These are phyloP conservation scores for Atta cephalotes DNA, from an alignment of 1,140 invertebrate genomes.

Conservation along the genomic window DNA sequence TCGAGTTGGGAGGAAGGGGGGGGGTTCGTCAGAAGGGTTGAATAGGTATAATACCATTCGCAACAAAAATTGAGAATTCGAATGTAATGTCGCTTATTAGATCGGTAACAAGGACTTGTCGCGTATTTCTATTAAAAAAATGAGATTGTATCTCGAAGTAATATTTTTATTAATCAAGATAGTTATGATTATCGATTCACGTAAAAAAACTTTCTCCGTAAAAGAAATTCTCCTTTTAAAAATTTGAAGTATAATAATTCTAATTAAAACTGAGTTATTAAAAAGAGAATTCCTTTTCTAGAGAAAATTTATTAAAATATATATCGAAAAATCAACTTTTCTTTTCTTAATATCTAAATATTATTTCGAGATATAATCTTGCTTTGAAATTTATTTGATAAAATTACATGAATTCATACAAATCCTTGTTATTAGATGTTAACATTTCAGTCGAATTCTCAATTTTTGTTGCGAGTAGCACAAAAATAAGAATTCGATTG, in stretches of 20 bases:
- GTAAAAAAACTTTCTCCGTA: neutral
- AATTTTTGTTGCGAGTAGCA: no score
- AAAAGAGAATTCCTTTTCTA: no score
- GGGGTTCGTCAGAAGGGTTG: neutral
- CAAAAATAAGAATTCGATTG: no score
- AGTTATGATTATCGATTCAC: neutral
- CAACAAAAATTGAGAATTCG: constrained; percentile 28
- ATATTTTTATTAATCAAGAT: neutral
- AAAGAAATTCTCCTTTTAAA: neutral
- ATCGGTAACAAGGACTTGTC: neutral
- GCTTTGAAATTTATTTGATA: no score
- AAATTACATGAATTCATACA: no score
- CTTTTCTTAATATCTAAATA: no score
- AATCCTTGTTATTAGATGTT: no score
- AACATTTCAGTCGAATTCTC: no score
- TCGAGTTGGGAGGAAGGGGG: neutral
- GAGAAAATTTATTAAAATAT: no score
- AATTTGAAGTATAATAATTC: neutral
- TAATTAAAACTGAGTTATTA: no score
- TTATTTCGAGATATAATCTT: no score
- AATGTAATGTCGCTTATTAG: neutral
- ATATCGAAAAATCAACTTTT: no score
- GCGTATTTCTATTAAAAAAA: neutral
- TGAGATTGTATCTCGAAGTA: neutral
- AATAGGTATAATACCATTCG: constrained; percentile 10